Conservation (phyloP, 2,888 invertebrate genomes). For the Luperina testacea region DNA sequence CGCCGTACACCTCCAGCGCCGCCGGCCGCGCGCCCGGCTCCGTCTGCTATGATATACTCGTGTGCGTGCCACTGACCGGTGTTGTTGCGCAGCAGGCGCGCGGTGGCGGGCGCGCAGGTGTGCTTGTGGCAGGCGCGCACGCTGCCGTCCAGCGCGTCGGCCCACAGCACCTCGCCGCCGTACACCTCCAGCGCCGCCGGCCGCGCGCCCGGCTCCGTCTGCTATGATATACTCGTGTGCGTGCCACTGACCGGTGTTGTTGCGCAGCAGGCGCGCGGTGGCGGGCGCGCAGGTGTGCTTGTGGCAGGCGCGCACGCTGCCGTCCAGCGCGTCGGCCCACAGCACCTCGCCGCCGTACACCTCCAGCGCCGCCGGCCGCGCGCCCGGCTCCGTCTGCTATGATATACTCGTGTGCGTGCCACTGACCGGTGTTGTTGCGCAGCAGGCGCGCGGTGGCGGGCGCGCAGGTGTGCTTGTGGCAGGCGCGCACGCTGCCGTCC, state of each 20-base stretch:
- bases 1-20: slow-evolving; percentile 87
- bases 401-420: too few species aligned
- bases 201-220: slow-evolving; percentile 75
- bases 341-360: slow-evolving; percentile 91
- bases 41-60: too few species aligned
- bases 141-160: slow-evolving; percentile 91
- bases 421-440: slow-evolving; percentile 90
- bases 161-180: slow-evolving; percentile 92
- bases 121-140: slow-evolving; percentile 92
- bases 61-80: slow-evolving; percentile 81
- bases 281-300: slow-evolving; percentile 87
- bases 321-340: slow-evolving; percentile 92
- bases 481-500: slow-evolving; percentile 91
- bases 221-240: too few species aligned
- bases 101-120: slow-evolving; percentile 78
- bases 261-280: slow-evolving; percentile 83
- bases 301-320: slow-evolving; percentile 91
- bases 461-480: slow-evolving; percentile 90
- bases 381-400: too few species aligned
- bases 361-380: too few species aligned
- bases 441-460: slow-evolving; percentile 75
- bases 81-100: slow-evolving; percentile 88
- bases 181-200: too few species aligned
- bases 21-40: too few species aligned
- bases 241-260: slow-evolving; percentile 88